Evolutionary conservation across 1,140 invertebrate species (phyloP), one percentile per base, ranked within the genome.

Genomic region (Pogonomyrmex barbatus): DNA sequence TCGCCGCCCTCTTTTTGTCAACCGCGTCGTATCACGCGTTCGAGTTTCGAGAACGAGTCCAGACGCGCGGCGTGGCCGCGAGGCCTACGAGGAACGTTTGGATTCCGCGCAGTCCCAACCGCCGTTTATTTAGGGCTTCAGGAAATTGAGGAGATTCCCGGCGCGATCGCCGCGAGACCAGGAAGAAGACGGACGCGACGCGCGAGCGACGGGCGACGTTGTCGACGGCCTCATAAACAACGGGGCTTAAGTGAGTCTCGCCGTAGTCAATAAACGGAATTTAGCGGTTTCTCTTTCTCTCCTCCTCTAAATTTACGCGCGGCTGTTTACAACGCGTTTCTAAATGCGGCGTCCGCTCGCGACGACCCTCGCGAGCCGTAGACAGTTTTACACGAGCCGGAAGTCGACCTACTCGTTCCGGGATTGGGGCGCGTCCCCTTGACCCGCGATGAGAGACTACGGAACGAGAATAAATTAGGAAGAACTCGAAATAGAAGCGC

Each of bases 1-100:
- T 89, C 88, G 85, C 76, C 89, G 90, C 87, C 89, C 87, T 87
- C 87, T 89, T 92, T 91, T 90, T 90, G 87, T 79, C 89, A 84
- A 89, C 56, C 86, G 70, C 58, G 52, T 56, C 42, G 54, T 68
- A 70, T 83, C 79, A 86, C 70, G 88, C 70, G 88, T 58, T 89
- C 71, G 24, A 24, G 24, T 24, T 24, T 67, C 58, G 84, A 81
- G 85, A 50, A 81, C 67, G 60, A 68, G 47, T n/a, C 39, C 24
- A 58, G 54, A 62, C 52, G 42, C 52, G 42, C 56, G 56, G 56
- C 30, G 73, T 42, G 71, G 50, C 50, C 71, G 52, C 52, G 71
- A n/a, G 50, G 54, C 73, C 73, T 58, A 36, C 54, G 50, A n/a
- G n/a, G 75, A 24, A 24, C 58, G 75, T 73, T 60, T 60, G 52